Conservation (phyloP, 2,888 invertebrate genomes). For the Drosophila yooni region DNA sequence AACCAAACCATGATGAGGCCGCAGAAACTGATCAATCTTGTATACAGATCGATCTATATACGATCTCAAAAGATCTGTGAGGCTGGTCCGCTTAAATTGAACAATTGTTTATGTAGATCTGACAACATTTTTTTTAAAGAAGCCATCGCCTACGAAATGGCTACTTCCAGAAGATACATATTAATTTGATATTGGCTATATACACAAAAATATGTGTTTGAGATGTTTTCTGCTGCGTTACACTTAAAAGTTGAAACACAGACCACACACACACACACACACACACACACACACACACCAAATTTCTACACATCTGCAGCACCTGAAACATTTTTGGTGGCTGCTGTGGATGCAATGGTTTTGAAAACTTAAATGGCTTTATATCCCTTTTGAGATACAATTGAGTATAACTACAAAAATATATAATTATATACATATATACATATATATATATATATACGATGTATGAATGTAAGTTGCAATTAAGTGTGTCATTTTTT, state of each 20-base stretch:
- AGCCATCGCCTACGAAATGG: not conserved
- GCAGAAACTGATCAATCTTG: not conserved
- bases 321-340: slow-evolving; percentile 17
- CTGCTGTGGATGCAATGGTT: slow-evolving; percentile 59
- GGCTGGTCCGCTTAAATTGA: slow-evolving; percentile 3
- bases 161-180: slow-evolving; percentile 31
- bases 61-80: slow-evolving; percentile 16
- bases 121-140: slow-evolving; percentile 13
- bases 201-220: slow-evolving; percentile 4
- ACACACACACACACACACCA: slow-evolving; percentile 9
- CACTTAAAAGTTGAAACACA: slow-evolving; percentile 4
- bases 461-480: slow-evolving; percentile 45
- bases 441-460: slow-evolving; percentile 42
- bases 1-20: not conserved
- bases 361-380: slow-evolving; percentile 77
- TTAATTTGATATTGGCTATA: slow-evolving; percentile 13
- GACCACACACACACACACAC: not conserved
- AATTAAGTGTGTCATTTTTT: slow-evolving; percentile 65
- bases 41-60: not conserved
- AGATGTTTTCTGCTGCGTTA: slow-evolving; percentile 17
- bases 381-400: slow-evolving; percentile 81
- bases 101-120: not conserved
- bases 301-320: slow-evolving; percentile 42
- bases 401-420: slow-evolving; percentile 57
- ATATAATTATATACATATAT: slow-evolving; percentile 28